Evolutionary conservation across 2,113 vertebrate species (phyloP), one percentile per base, ranked within the genome.

Genomic region (Glaucidium brasilianum): DNA sequence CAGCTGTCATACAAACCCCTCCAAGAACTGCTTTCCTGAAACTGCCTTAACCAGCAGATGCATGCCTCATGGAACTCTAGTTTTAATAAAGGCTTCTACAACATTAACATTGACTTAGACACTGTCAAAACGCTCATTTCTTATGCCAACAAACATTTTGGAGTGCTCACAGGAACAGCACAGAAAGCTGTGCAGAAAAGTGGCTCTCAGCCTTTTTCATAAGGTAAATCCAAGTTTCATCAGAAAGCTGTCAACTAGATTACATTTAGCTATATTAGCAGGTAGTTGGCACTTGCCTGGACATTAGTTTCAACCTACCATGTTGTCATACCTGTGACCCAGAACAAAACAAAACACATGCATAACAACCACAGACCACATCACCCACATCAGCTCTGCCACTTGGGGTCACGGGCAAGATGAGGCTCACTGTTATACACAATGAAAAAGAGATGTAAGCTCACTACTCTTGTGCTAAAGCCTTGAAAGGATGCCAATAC

Each of bases 161-260:
- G 32, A 88, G 11, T 0, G 0, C 34, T 76, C n/a, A 32, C 18
- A 84, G n/a, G 34, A 60, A 47, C 20, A 39, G 34, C 3, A 0
- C 12, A 27, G 32, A 64, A 71, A 87, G 47, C 35, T 52, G 55
- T 78, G 37, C 19, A 62, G 43, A 53, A 74, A 90, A 74, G 55
- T 11, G 13, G 6, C 41, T 50, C 21, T 50, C 63, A 62, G 45
- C 2, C 6, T 85, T 91, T 71, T 72, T 56, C 41, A 18, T 52
- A 64, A n/a, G 4, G 9, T 30, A 76, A 76, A 67, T 47, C 9
- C 16, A 41, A 47, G 16, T 76, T 88, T 78, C n/a, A 58, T 23
- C 23, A 58, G 75, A 62, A 69, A 63, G 41, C 37, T 45, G 26
- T 63, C 2, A 1, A 21, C 22, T 29, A 53, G 16, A 49, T 49